phyloP scores from a whole-genome alignment of 1,140 invertebrate species.

The Nymphalis io region DNA sequence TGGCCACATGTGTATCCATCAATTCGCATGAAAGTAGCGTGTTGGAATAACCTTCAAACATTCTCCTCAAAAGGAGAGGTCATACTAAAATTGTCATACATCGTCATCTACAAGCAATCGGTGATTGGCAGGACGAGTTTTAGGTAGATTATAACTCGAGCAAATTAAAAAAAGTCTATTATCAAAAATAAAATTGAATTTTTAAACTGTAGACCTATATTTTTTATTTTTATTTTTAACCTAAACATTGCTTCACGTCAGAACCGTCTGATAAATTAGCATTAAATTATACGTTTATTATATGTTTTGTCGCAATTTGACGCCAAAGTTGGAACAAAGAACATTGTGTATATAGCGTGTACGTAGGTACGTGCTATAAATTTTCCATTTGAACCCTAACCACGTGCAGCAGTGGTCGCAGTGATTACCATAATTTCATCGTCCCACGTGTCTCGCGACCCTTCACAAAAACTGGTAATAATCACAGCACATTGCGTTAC shows the following conservation, averaged over 20 bases:
- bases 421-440: slow-evolving; percentile 77
- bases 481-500: slow-evolving; percentile 64
- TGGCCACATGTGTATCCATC: too few species aligned
- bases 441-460: slow-evolving; percentile 66
- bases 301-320: background rate
- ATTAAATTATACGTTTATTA: background rate
- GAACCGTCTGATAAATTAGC: background rate
- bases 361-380: background rate
- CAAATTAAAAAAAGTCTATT: background rate
- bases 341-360: background rate
- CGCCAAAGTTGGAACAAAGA: background rate
- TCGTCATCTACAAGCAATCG: too few species aligned
- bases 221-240: background rate
- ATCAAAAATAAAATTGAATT: background rate
- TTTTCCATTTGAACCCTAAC: slow-evolving; percentile 49
- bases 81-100: too few species aligned
- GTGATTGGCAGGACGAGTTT: too few species aligned
- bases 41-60: too few species aligned
- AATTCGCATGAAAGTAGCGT: too few species aligned
- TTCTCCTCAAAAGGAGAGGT: too few species aligned
- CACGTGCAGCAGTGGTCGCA: slow-evolving; percentile 57
- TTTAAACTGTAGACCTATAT: background rate
- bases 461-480: slow-evolving; percentile 73
- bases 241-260: background rate
- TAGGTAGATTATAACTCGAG: too few species aligned